These are phyloP conservation scores for Ornithorhynchus anatinus DNA, from an alignment of 2,113 vertebrate genomes.

Conservation along the genomic window DNA sequence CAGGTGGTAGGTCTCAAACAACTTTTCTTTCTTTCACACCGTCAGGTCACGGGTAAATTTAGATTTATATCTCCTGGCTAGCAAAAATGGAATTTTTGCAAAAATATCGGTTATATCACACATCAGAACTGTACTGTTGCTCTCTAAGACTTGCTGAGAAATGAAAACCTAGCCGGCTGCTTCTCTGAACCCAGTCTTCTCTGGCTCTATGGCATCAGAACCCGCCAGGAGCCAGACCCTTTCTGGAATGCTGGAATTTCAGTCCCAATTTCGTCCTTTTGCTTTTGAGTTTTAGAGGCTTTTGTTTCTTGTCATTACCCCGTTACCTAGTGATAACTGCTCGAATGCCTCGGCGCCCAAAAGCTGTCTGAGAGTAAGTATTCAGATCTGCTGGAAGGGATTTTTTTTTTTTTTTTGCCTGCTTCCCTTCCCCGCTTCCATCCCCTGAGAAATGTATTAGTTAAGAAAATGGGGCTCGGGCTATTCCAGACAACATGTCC, in stretches of 20 bases:
- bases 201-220: no score
- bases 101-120: no score
- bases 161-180: no score
- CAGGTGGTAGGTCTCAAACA: background rate
- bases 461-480: background rate
- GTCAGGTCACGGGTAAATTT: background rate
- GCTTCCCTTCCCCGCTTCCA: background rate
- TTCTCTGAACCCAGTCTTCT: no score
- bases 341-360: background rate
- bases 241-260: no score
- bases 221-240: no score
- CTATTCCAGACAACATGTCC: background rate
- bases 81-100: background rate
- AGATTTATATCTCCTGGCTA: background rate
- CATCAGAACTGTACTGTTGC: no score
- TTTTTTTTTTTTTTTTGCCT: no score
- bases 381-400: background rate
- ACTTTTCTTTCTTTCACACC: background rate
- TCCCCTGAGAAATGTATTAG: background rate
- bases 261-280: no score
- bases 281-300: no score
- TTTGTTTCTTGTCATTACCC: background rate
- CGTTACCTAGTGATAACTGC: background rate
- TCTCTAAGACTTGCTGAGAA: no score
- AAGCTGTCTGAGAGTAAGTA: background rate